These are phyloP conservation scores for Coturnix japonica DNA, from an alignment of 2,113 vertebrate genomes.

Conservation along the genomic window DNA sequence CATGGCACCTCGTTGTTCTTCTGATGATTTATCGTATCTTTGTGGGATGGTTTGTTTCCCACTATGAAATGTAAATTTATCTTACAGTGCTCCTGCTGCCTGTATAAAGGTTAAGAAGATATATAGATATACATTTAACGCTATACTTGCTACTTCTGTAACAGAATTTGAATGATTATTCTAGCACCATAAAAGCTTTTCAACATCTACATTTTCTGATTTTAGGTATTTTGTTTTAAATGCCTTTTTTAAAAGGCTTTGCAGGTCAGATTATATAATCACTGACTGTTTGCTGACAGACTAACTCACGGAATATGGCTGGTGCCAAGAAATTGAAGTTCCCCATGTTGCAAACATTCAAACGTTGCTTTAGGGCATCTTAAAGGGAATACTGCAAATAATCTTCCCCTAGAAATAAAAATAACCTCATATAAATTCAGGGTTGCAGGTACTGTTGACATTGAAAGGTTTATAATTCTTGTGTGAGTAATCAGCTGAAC, in stretches of 20 bases:
- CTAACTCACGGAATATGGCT: rapidly evolving
- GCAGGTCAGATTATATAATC: rapidly evolving
- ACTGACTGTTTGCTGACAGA: neutral
- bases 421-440: neutral
- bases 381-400: neutral
- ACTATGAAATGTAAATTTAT: constrained; percentile 69
- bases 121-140: constrained; percentile 60
- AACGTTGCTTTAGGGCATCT: neutral
- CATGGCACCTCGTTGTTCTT: constrained; percentile 51
- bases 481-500: neutral
- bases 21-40: constrained; percentile 69
- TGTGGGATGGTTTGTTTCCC: constrained; percentile 53
- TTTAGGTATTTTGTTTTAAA: neutral
- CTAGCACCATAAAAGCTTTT: neutral
- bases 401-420: neutral
- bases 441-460: neutral
- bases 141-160: constrained; percentile 25
- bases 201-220: neutral
- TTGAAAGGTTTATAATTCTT: neutral
- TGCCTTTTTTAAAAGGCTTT: neutral
- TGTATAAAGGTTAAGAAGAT: constrained; percentile 65
- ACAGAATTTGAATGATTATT: constrained; percentile 24
- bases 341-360: neutral
- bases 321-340: rapidly evolving
- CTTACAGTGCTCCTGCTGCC: constrained; percentile 50